Evolutionary conservation across 2,113 vertebrate species (phyloP).

Genomic region (Cricetomys ansorgei): DNA sequence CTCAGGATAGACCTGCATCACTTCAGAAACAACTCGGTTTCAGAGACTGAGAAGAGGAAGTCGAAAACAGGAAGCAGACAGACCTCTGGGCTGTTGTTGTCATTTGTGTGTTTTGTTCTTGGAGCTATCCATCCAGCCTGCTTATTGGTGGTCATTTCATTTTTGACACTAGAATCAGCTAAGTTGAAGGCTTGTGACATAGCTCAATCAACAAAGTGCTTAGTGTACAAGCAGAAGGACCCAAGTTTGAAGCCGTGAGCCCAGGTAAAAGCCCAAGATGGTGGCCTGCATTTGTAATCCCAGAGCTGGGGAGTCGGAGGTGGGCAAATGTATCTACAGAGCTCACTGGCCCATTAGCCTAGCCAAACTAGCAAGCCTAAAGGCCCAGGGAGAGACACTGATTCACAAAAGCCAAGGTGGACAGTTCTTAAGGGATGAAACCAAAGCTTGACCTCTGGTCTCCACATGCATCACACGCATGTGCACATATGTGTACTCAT

Average conservation of each 20-base stretch:
- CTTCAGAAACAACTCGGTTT: neutral
- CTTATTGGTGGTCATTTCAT: rapidly evolving
- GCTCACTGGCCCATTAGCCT: neutral
- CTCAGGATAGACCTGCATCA: neutral
- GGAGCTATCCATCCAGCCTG: neutral
- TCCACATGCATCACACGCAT: too few species aligned
- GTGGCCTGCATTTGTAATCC: neutral
- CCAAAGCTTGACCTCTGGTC: neutral
- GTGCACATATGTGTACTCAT: neutral
- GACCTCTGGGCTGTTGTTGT: neutral
- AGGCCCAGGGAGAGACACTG: neutral
- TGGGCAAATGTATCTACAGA: neutral
- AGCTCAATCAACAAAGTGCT: neutral
- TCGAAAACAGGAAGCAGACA: neutral
- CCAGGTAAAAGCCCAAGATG: neutral
- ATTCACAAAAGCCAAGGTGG: neutral
- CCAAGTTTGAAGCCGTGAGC: neutral
- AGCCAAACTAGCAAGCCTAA: neutral
- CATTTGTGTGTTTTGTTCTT: neutral
- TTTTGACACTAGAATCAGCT: neutral
- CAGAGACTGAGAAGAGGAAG: neutral
- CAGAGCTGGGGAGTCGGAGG: neutral
- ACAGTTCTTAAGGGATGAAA: neutral
- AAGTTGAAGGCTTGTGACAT: neutral
- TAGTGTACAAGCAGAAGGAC: neutral